Evolutionary conservation across 2,113 vertebrate species (phyloP).

Genomic region (Microtus oregoni): DNA sequence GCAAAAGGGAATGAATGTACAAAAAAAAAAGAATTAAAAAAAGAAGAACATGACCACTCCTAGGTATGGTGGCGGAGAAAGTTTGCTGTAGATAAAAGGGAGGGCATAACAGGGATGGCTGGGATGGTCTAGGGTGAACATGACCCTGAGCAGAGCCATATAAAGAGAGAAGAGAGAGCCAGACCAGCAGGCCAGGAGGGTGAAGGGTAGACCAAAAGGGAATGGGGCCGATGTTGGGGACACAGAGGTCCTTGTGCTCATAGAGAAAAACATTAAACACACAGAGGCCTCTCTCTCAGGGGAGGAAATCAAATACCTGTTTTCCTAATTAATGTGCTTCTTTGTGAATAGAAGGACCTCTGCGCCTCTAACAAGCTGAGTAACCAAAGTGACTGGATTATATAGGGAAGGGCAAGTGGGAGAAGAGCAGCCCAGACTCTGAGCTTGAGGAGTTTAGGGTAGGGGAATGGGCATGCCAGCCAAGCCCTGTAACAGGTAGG

Average conservation of each 20-base stretch:
- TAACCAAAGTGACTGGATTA: not conserved
- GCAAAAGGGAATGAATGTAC: not conserved
- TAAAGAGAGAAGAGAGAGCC: not conserved
- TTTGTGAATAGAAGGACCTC: not conserved
- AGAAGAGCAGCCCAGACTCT: too few species aligned
- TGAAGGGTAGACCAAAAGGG: not conserved
- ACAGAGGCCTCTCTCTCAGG: not conserved
- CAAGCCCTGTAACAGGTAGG: not conserved
- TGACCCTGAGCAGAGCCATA: not conserved
- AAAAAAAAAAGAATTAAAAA: not conserved
- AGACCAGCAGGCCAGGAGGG: not conserved
- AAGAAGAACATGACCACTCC: not conserved
- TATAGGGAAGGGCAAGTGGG: not conserved
- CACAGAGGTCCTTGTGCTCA: too few species aligned
- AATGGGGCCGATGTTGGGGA: not conserved
- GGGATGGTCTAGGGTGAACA: too few species aligned
- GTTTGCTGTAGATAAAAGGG: not conserved
- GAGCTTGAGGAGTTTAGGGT: not conserved
- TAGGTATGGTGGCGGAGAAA: not conserved
- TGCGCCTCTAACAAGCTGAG: not conserved
- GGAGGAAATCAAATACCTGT: not conserved
- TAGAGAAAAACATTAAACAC: too few species aligned
- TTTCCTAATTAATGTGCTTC: not conserved
- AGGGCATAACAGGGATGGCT: not conserved
- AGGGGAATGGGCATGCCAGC: not conserved